Percentiles rank a stretch among this genome's conserved stretches.
Conservation (phyloP, 2,797 vertebrate genomes). For the Rhinatrema bivittatum region DNA sequence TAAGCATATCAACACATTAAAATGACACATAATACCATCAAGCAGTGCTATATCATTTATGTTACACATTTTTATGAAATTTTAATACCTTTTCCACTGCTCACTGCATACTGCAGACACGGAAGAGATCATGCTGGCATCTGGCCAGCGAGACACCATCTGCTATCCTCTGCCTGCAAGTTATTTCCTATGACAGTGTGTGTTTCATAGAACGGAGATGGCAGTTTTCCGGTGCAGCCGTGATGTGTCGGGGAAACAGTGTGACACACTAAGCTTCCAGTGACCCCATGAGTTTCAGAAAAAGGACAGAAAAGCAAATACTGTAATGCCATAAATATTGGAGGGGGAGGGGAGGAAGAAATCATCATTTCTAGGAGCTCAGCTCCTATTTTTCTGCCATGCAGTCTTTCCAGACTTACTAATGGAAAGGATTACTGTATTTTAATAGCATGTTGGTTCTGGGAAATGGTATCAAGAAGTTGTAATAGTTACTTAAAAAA, state of each 20-base stretch:
- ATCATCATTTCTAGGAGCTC: background rate
- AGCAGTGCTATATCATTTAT: too few species aligned
- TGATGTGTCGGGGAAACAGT: slow-evolving; percentile 8
- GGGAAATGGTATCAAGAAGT: slow-evolving; percentile 1
- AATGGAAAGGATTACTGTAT: background rate
- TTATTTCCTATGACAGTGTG: slow-evolving; percentile 55
- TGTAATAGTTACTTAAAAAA: background rate
- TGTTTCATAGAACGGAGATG: slow-evolving; percentile 42
- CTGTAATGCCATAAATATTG: background rate
- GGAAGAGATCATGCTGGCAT: slow-evolving; percentile 15
- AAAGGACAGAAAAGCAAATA: background rate
- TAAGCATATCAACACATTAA: too few species aligned
- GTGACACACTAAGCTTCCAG: background rate
- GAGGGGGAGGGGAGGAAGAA: too few species aligned
- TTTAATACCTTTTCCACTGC: too few species aligned
- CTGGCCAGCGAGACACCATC: slow-evolving; percentile 35
- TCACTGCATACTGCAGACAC: too few species aligned
- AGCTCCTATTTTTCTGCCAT: background rate
- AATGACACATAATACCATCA: too few species aligned
- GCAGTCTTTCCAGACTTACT: background rate
- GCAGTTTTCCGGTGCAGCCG: background rate
- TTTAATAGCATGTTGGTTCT: background rate
- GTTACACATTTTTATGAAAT: too few species aligned
- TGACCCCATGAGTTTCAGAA: slow-evolving; percentile 2
- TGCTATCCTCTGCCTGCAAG: slow-evolving; percentile 52